phyloP scores from a whole-genome alignment of 2,888 invertebrate genomes.

The Oligia fasciuncula region DNA sequence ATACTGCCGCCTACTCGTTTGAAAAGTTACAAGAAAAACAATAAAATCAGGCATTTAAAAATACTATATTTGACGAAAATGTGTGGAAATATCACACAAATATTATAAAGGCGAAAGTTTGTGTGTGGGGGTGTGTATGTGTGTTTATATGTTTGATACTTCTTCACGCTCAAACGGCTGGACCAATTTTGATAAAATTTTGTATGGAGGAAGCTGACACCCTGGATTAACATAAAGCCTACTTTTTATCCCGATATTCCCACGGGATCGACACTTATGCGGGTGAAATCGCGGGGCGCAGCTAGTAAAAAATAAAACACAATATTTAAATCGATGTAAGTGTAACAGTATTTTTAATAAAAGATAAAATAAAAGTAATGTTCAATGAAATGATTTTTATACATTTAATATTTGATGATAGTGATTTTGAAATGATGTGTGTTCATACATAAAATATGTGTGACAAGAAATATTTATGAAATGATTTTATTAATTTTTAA shows the following conservation, averaged over 20 bases:
- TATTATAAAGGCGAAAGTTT: too few species aligned
- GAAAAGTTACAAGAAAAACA: background rate
- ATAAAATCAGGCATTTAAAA: background rate
- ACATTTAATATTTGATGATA: constrained; percentile 18
- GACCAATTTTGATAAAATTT: too few species aligned
- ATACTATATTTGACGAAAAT: background rate
- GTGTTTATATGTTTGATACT: too few species aligned
- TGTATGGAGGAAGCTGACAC: too few species aligned
- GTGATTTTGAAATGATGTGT: constrained; percentile 1
- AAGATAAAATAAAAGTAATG: background rate
- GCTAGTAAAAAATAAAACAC: constrained; percentile 31
- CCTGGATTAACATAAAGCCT: too few species aligned
- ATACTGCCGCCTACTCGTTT: background rate
- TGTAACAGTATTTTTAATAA: constrained; percentile 15
- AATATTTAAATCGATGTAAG: background rate
- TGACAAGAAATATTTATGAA: constrained; percentile 8
- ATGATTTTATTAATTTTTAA: background rate
- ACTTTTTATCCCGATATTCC: too few species aligned
- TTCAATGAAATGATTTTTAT: too few species aligned
- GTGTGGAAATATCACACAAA: background rate
- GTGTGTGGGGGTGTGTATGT: too few species aligned
- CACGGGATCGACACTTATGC: too few species aligned
- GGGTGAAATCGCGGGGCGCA: too few species aligned
- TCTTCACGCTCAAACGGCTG: too few species aligned
- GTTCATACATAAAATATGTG: constrained; percentile 3